Evolutionary conservation across 2,797 vertebrate species (phyloP).

Genomic region (Dendrocincla tyrannina): DNA sequence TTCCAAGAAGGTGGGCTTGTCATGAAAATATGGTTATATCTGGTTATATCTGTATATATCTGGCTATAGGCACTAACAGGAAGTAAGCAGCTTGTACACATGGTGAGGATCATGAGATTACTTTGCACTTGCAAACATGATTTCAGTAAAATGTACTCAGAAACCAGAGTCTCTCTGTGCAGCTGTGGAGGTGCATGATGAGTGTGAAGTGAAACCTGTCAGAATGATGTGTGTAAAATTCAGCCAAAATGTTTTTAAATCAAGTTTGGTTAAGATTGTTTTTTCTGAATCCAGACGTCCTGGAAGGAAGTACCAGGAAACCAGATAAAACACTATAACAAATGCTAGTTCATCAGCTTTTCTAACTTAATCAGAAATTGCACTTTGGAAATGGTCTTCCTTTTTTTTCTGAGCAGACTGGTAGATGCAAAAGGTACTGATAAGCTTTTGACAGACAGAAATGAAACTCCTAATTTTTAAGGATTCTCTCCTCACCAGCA

Average conservation of each 20-base stretch:
- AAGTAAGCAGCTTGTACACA: background rate
- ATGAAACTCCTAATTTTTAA: background rate
- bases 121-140: background rate
- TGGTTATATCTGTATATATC: background rate
- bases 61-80: background rate
- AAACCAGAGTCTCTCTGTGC: background rate
- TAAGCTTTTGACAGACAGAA: constrained; percentile 4
- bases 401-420: background rate
- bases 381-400: background rate
- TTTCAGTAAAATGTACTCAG: background rate
- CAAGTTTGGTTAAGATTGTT: background rate
- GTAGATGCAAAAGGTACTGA: background rate
- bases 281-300: background rate
- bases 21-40: background rate
- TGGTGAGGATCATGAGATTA: background rate
- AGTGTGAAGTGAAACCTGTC: background rate
- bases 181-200: background rate
- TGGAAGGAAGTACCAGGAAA: background rate
- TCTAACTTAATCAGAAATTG: background rate
- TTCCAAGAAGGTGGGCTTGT: background rate
- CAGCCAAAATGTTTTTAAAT: background rate
- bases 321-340: background rate
- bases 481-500: background rate
- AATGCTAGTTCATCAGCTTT: background rate
- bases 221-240: background rate